A percentile compares a stretch with the other conserved stretches of the same genome.
Evolutionary conservation across 2,113 vertebrate genomes (phyloP).

Genomic region (Trochalopteron elliotii): DNA sequence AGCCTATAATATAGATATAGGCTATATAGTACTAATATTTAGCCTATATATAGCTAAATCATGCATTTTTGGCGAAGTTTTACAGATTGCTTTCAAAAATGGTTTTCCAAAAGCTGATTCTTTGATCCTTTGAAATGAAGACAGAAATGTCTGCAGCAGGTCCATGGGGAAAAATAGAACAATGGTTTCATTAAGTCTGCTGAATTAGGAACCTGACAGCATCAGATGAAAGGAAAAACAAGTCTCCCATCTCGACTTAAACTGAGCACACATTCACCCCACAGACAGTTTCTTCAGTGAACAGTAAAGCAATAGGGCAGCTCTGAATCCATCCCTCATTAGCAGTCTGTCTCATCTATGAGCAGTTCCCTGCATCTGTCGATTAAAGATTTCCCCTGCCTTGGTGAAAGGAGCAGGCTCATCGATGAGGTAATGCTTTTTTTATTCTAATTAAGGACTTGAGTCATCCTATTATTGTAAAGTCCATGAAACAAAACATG

Average conservation of each 20-base stretch:
- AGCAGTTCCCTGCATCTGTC: neutral
- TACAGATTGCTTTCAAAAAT: neutral
- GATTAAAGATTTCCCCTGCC: slow-evolving; percentile 57
- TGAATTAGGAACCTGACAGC: slow-evolving; percentile 2
- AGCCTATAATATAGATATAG: too few species aligned
- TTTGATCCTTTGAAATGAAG: slow-evolving; percentile 12
- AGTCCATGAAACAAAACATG: slow-evolving; percentile 51
- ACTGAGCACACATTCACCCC: neutral
- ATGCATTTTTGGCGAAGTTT: neutral
- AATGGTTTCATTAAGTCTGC: slow-evolving; percentile 21
- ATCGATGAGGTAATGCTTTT: slow-evolving; percentile 65
- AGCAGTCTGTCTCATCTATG: slow-evolving; percentile 27
- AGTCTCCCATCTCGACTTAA: neutral
- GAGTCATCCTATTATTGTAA: slow-evolving; percentile 60
- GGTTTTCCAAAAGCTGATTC: neutral
- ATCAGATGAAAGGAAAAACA: neutral
- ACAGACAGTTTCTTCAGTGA: neutral
- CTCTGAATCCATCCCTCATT: slow-evolving; percentile 37
- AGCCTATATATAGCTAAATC: neutral
- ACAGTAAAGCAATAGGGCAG: neutral
- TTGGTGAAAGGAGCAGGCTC: slow-evolving; percentile 27
- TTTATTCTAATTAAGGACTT: slow-evolving; percentile 50
- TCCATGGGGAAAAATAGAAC: neutral
- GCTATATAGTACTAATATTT: too few species aligned
- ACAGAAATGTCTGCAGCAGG: neutral